phyloP scores from a whole-genome alignment of 2,888 invertebrate genomes.

The Octonoba sinensis region DNA sequence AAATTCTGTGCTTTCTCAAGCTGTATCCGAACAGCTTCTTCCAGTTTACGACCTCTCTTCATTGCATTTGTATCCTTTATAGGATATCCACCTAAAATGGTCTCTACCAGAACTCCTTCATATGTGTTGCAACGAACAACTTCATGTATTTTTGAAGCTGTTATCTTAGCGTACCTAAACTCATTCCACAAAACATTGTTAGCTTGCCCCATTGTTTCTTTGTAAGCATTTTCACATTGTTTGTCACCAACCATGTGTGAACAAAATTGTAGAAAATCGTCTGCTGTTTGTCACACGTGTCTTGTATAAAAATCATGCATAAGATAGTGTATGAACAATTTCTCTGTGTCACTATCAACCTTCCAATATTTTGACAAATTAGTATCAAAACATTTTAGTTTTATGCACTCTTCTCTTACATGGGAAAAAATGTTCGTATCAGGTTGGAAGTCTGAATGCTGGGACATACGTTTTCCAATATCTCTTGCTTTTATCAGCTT shows the following conservation, averaged over 20 bases:
- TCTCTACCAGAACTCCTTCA: conserved; percentile 1
- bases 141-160: conserved; percentile 7
- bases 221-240: neutral
- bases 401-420: too few species aligned
- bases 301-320: neutral
- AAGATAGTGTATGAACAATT: too few species aligned
- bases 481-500: neutral
- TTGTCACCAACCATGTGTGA: neutral
- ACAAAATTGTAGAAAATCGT: neutral
- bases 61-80: neutral
- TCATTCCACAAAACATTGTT: conserved; percentile 2
- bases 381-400: too few species aligned
- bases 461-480: neutral
- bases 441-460: too few species aligned
- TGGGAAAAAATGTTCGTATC: too few species aligned
- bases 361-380: too few species aligned
- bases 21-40: neutral
- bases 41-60: neutral
- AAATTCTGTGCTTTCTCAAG: neutral
- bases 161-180: neutral
- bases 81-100: neutral
- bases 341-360: too few species aligned
- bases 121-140: neutral
- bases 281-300: neutral
- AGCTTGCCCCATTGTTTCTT: neutral